Evolutionary conservation across 2,113 vertebrate genomes (phyloP).

Genomic region (Eulemur macaco): DNA sequence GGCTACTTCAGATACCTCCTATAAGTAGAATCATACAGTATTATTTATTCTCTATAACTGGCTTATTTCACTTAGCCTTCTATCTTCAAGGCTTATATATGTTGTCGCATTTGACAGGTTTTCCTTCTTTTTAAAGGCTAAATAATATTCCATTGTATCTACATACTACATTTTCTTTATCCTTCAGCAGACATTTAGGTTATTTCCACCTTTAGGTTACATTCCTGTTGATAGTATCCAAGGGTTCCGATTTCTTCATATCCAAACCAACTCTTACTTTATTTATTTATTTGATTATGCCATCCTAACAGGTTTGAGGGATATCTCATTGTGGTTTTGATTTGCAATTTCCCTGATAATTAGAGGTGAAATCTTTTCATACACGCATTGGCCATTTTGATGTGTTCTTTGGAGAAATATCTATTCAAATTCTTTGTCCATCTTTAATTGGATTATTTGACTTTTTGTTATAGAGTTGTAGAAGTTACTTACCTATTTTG

Average conservation of each 20-base stretch:
- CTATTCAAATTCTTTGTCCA: background rate
- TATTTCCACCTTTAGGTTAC: background rate
- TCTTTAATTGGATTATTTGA: background rate
- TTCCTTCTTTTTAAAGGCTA: background rate
- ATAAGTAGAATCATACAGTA: background rate
- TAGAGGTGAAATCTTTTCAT: background rate
- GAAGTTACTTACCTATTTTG: background rate
- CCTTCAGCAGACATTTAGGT: background rate
- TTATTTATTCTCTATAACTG: background rate
- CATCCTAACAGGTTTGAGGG: background rate
- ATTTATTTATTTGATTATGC: background rate
- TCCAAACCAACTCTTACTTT: background rate
- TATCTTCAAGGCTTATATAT: background rate
- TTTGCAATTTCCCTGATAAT: background rate
- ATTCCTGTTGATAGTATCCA: background rate
- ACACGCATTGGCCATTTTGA: background rate
- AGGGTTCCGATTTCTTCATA: background rate
- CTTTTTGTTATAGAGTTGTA: background rate
- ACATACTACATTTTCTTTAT: background rate
- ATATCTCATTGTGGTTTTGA: background rate
- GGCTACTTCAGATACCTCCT: background rate
- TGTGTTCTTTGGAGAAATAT: background rate
- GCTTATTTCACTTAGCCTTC: background rate
- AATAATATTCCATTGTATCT: background rate
- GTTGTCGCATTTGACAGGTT: background rate